Base-by-base conservation (phyloP, 2,797 vertebrate genomes). In the Arctocebus calabarensis region DNA sequence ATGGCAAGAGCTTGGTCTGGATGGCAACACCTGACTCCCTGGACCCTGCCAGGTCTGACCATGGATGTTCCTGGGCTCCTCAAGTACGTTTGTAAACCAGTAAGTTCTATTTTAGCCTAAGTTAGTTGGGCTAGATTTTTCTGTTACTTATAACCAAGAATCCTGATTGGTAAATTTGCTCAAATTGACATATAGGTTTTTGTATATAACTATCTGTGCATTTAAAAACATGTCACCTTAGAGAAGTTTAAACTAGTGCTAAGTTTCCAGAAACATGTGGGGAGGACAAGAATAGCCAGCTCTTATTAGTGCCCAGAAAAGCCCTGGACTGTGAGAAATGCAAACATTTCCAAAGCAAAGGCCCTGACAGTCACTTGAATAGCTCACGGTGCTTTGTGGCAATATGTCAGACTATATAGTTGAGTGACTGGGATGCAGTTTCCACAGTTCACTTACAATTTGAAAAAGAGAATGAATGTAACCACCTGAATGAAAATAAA, bases 401-500 rank as follows among this genome's bases (percentile, higher is more conserved):
- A 77, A 17, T 13, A 27, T 84, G 75, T 88, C 66, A 79, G 61
- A 86, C 64, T 71, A 73, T 0, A 90, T 0, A 90, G 57, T 1
- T 71, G 37, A 91, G 84, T 48, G 78, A 79, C 32, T 48, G 32
- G 66, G 59, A 79, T 85, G 43, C 23, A 73, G 74, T 73, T 90
- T 75, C 23, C 77, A 64, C 11, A 79, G 40, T 85, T 96, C 90
- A 94, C 55, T 84, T 95, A 94, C 5, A 73, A 84, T 90, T 45
- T 95, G 52, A 96, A 64, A 92, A 96, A 73, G 34, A 94, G 71
- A 97, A 84, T 57, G 70, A 66, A 83, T 61, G 62, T 84, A 92
- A 29, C 48, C 75, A 94, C 70, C 57, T 23, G 40, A 96, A 96
- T 61, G 73, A 97, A 97, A 97, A 97, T 88, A 95, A 96, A 94